Percentiles rank a stretch among this genome's conserved stretches.
phyloP scores from a whole-genome alignment of 2,113 vertebrate genomes.

The Ornithorhynchus anatinus region DNA sequence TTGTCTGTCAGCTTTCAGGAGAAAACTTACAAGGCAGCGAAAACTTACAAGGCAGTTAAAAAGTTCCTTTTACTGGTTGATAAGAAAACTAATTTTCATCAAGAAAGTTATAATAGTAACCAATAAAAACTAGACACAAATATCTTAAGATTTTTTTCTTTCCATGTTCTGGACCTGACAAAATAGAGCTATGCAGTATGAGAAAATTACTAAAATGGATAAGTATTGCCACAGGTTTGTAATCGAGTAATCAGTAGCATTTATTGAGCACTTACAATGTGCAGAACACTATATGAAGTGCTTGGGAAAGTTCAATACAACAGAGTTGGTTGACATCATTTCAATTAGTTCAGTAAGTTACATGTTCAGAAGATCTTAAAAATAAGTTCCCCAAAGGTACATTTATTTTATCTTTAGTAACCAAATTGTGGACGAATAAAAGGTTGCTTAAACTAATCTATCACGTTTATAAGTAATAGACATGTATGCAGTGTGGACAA shows the following conservation, averaged over 20 bases:
- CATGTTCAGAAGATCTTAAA: too few relatives aligned
- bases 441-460: background rate
- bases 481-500: background rate
- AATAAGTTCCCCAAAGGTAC: background rate
- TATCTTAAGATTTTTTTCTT: background rate
- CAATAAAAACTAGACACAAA: background rate
- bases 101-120: background rate
- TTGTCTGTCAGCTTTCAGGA: conserved; percentile 6
- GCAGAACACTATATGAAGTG: too few relatives aligned
- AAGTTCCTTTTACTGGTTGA: conserved; percentile 16
- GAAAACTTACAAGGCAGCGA: conserved; percentile 16
- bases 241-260: too few relatives aligned
- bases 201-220: background rate
- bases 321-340: too few relatives aligned
- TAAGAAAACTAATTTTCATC: background rate
- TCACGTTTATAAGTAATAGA: background rate
- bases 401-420: background rate
- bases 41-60: conserved; percentile 5
- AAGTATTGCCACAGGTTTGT: background rate
- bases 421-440: background rate
- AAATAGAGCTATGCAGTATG: background rate
- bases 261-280: too few relatives aligned
- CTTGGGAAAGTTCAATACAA: too few relatives aligned
- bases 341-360: too few relatives aligned
- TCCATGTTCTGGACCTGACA: background rate